Conservation (phyloP, 2,888 invertebrate genomes). For the Phymatocera aterrima region DNA sequence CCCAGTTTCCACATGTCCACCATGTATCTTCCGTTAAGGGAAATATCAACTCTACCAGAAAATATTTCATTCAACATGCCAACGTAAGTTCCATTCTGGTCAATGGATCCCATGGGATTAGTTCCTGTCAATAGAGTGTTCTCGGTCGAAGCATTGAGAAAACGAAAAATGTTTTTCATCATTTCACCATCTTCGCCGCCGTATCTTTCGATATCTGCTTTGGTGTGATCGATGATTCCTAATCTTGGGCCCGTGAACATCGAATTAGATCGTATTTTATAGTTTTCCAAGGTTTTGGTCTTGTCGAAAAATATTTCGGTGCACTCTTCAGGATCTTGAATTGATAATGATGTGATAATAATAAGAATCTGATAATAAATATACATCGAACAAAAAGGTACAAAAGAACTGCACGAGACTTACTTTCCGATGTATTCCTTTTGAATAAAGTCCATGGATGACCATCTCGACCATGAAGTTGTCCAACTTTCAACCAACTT, state of each 20-base stretch:
- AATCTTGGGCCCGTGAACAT: not conserved
- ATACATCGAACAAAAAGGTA: no score
- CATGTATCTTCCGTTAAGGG: conserved; percentile 15
- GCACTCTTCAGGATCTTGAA: not conserved
- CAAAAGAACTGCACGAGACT: no score
- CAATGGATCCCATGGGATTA: not conserved
- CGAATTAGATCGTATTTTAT: not conserved
- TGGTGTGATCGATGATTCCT: not conserved
- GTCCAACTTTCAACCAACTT: not conserved
- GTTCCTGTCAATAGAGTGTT: not conserved
- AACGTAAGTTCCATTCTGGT: not conserved
- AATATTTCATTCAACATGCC: conserved; percentile 6
- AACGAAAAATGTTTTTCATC: not conserved
- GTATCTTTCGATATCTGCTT: conserved; percentile 2
- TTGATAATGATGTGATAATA: not conserved
- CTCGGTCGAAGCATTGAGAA: not conserved
- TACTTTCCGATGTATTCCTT: not conserved
- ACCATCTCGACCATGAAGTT: not conserved
- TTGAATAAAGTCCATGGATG: conserved; percentile 23
- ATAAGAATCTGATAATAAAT: not conserved
- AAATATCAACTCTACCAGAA: not conserved
- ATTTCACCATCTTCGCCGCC: not conserved
- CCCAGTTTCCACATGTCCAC: not conserved
- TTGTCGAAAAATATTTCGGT: conserved; percentile 16
- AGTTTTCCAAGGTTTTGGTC: not conserved